Evolutionary conservation across 2,113 vertebrate species (phyloP).

Genomic region (Mesoclemmys tuberculata): DNA sequence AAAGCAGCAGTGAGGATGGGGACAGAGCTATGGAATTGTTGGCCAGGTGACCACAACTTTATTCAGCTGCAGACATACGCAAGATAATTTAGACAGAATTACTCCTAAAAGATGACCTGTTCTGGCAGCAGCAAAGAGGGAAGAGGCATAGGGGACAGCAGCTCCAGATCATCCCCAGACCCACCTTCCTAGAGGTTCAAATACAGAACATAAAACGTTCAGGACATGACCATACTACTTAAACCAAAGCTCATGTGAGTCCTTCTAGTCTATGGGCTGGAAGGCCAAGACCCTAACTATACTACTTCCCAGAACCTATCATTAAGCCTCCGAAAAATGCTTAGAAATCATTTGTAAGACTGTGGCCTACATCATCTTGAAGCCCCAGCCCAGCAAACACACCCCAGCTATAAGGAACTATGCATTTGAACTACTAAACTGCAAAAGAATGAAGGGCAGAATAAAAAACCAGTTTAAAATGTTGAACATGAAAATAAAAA

Average conservation of each 20-base stretch:
- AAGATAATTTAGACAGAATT: constrained; percentile 1
- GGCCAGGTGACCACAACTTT: not conserved
- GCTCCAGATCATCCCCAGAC: not conserved
- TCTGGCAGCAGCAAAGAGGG: constrained; percentile 24
- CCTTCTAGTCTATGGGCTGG: not conserved
- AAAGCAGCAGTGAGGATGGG: not conserved
- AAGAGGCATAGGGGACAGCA: not conserved
- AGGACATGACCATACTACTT: not conserved
- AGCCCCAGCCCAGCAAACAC: not conserved
- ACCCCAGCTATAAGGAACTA: not conserved
- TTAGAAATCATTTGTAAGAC: not conserved
- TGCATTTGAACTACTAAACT: not conserved
- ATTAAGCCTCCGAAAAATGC: not conserved
- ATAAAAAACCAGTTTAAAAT: not conserved
- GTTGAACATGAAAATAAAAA: not conserved
- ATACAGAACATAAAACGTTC: not conserved
- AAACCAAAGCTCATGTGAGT: not conserved
- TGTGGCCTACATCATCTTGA: not conserved
- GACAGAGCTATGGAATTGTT: not conserved
- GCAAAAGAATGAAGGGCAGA: not conserved
- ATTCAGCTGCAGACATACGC: not conserved
- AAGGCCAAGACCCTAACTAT: not conserved
- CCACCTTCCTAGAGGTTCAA: not conserved
- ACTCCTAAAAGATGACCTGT: constrained; percentile 12
- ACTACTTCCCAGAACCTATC: not conserved